phyloP scores from a whole-genome alignment of 2,113 vertebrate genomes.

The Anarhynchus alexandrinus region DNA sequence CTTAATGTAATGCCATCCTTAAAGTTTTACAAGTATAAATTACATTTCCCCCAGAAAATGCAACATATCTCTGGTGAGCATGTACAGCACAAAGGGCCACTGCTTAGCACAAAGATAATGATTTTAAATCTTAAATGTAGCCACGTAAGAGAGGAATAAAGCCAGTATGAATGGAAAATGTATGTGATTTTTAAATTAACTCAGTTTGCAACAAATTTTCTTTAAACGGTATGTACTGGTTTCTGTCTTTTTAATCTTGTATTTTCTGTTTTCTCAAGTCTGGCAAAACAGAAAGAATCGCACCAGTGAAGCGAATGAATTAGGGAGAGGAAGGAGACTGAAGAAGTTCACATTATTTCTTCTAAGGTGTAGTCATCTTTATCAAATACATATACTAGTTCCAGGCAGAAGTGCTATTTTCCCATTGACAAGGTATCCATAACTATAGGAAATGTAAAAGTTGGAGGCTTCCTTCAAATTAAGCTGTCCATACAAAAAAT shows the following conservation, averaged over 20 bases:
- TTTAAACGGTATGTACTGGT: not conserved
- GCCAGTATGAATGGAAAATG: not conserved
- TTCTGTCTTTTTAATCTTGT: not conserved
- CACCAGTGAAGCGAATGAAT: not conserved
- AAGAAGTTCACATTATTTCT: not conserved
- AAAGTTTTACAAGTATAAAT: not conserved
- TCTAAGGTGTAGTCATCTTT: not conserved
- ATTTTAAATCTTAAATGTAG: not conserved
- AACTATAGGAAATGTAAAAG: not conserved
- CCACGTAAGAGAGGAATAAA: not conserved
- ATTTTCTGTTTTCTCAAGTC: not conserved
- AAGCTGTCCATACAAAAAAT: not conserved
- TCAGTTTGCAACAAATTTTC: not conserved
- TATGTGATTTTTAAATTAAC: not conserved
- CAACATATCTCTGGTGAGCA: not conserved
- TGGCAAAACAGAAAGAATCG: not conserved
- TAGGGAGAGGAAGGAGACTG: not conserved
- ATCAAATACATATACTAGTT: not conserved
- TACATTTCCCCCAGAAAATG: not conserved
- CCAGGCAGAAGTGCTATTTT: not conserved
- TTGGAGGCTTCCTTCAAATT: not conserved
- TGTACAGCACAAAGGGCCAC: not conserved
- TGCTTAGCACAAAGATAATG: not conserved
- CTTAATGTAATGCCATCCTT: conserved; percentile 2
- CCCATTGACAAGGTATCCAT: fast-evolving